Evolutionary conservation across 2,113 vertebrate genomes (phyloP), one percentile per base, ranked within the genome.

Genomic region (Steatornis caripensis): DNA sequence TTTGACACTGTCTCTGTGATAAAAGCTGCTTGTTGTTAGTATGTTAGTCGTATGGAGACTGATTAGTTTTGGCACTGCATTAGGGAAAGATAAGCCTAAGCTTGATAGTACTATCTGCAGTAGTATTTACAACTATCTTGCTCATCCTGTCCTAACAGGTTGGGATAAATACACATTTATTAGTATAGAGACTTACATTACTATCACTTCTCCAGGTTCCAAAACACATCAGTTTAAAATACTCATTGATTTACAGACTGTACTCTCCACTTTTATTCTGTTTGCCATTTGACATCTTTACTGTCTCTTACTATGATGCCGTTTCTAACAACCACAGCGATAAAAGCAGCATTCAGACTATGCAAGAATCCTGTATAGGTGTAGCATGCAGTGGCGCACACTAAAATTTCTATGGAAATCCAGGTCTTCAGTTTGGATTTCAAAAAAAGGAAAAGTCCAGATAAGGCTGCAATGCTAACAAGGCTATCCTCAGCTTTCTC

Each of bases 1-100:
- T 94, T 90, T 90, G 91, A 91, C 71, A 90, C 29, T 77, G 48
- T 75, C 77, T 94, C 54, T 80, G 49, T 66, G 37, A 86, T 93
- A 88, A 94, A 94, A 74, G 58, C 53, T 91, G 64, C 15, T 79
- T 7, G 4, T 55, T 79, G 70, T 66, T 89, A 76, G 36, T 12
- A 85, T 53, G 70, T 80, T 91, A 91, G 54, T 39, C 83, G 26
- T 53, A 45, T 27, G 37, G 70, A 79, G 36, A 61, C 30, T 82
- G 84, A 94, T 72, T 82, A 16, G 49, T 93, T 89, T 82, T 91
- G 84, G 57, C 62, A 76, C n/a, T 69, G 19, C 41, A 77, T 87
- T 83, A 93, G 39, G 22, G 57, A 71, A 69, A 94, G 62, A 83
- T 72, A 89, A 89, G 37, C 26, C 46, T 51, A 87, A 68, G 24